phyloP scores from a whole-genome alignment of 2,888 invertebrate genomes.

The Cephus runcator region DNA sequence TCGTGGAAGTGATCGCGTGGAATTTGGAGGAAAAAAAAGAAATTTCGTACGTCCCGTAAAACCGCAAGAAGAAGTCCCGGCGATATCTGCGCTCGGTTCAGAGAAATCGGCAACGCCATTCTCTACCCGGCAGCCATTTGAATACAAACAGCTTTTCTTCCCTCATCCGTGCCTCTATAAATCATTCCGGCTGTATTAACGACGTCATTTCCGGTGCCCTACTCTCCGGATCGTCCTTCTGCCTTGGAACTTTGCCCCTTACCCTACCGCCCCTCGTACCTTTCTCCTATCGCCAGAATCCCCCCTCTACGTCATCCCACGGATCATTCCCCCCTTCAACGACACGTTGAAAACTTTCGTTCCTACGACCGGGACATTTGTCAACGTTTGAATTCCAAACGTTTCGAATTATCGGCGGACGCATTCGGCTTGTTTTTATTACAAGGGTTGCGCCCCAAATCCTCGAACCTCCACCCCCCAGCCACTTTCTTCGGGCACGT shows the following conservation, averaged over 20 bases:
- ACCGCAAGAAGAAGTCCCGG: not conserved
- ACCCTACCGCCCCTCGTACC: not conserved
- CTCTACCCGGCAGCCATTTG: conserved; percentile 8
- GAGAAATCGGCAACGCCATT: not conserved
- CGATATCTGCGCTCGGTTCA: not conserved
- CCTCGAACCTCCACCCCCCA: not conserved
- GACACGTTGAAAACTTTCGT: conserved; percentile 9
- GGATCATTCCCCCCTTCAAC: conserved; percentile 3
- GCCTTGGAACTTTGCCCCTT: conserved; percentile 2
- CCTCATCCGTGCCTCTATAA: conserved; percentile 17
- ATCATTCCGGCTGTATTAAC: conserved; percentile 21
- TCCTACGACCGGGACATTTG: conserved; percentile 16
- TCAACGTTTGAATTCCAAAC: conserved; percentile 16
- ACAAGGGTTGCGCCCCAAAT: conserved; percentile 12
- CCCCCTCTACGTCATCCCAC: not conserved
- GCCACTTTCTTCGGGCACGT: not conserved
- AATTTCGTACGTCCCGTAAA: not conserved
- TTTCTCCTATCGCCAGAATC: not conserved
- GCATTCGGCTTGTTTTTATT: conserved; percentile 18
- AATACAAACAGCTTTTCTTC: conserved; percentile 24
- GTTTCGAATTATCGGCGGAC: conserved; percentile 15
- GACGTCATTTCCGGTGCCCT: conserved; percentile 16
- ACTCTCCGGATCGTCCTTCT: conserved; percentile 2
- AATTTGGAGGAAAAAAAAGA: not conserved
- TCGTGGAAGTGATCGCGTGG: not conserved